Percentiles rank a stretch among this genome's conserved stretches.
phyloP scores from a whole-genome alignment of 2,888 invertebrate genomes.

The Digitonthophagus gazella region DNA sequence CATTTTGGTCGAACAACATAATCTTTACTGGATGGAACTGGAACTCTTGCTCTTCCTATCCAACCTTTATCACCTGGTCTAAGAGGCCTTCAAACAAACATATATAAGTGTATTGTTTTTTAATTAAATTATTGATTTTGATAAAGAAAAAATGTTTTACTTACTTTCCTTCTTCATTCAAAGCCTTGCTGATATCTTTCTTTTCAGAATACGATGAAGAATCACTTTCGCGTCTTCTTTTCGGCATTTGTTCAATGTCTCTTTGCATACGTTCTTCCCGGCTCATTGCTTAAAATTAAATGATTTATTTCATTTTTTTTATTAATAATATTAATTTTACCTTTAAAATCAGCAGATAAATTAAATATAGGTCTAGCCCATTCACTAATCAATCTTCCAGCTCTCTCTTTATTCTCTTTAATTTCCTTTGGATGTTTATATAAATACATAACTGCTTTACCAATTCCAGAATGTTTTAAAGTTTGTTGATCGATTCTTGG shows the following conservation, averaged over 20 bases:
- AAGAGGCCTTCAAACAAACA: conserved; percentile 61
- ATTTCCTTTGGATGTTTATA: conserved; percentile 98
- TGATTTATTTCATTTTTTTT: background rate
- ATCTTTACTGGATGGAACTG: conserved; percentile 92
- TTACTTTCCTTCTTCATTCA: conserved; percentile 60
- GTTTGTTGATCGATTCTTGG: conserved; percentile 85
- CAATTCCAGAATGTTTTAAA: conserved; percentile 94
- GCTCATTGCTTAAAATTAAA: conserved; percentile 64
- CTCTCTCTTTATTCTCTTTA: conserved; percentile 85
- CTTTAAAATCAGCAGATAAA: conserved; percentile 86
- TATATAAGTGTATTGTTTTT: too few species aligned
- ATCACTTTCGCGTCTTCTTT: conserved; percentile 55
- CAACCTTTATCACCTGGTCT: conserved; percentile 95
- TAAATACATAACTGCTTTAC: conserved; percentile 99
- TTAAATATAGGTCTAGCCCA: conserved; percentile 99
- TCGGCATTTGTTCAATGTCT: conserved; percentile 83
- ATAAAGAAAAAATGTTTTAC: conserved; percentile 26
- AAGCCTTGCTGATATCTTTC: conserved; percentile 64
- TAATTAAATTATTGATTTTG: background rate
- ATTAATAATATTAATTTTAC: conserved; percentile 37
- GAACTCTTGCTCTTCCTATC: conserved; percentile 93
- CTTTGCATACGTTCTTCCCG: conserved; percentile 93
- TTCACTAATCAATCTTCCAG: conserved; percentile 91
- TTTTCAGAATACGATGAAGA: conserved; percentile 49
- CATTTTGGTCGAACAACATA: conserved; percentile 94